Conservation (phyloP, 2,888 invertebrate genomes). For the Plusia festucae region DNA sequence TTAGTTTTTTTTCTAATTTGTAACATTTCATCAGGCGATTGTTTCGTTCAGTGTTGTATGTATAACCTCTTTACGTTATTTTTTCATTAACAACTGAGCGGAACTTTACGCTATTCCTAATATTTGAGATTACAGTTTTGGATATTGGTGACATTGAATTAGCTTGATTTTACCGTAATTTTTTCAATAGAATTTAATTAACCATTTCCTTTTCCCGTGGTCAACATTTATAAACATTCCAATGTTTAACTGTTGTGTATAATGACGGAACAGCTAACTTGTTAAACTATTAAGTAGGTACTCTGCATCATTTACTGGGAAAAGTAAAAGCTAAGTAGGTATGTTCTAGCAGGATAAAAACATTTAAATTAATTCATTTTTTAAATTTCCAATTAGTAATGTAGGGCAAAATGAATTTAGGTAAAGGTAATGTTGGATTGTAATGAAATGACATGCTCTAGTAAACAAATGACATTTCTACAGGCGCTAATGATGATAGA, state of each 20-base stretch:
- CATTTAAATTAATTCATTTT: not conserved
- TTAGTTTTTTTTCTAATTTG: slow-evolving; percentile 42
- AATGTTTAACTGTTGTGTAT: too few relatives aligned
- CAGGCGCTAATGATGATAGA: too few relatives aligned
- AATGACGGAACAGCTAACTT: too few relatives aligned
- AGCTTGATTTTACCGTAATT: not conserved
- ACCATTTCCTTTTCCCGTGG: too few relatives aligned
- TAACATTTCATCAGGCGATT: slow-evolving; percentile 32
- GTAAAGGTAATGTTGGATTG: not conserved
- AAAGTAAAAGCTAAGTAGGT: not conserved
- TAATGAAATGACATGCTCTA: too few relatives aligned
- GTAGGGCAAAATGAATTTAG: not conserved
- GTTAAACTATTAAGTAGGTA: too few relatives aligned
- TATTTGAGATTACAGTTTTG: not conserved
- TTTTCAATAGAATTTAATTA: not conserved
- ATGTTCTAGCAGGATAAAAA: not conserved
- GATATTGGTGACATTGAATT: not conserved
- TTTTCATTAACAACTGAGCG: not conserved
- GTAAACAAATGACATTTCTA: too few relatives aligned
- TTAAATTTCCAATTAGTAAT: slow-evolving; percentile 2
- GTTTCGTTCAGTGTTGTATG: slow-evolving; percentile 18
- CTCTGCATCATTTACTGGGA: not conserved
- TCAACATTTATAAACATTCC: too few relatives aligned
- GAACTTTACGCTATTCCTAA: not conserved
- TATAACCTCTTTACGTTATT: slow-evolving; percentile 1